Evolutionary conservation across 2,113 vertebrate genomes (phyloP), one percentile per base, ranked within the genome.

Genomic region (Todiramphus saurophagus): DNA sequence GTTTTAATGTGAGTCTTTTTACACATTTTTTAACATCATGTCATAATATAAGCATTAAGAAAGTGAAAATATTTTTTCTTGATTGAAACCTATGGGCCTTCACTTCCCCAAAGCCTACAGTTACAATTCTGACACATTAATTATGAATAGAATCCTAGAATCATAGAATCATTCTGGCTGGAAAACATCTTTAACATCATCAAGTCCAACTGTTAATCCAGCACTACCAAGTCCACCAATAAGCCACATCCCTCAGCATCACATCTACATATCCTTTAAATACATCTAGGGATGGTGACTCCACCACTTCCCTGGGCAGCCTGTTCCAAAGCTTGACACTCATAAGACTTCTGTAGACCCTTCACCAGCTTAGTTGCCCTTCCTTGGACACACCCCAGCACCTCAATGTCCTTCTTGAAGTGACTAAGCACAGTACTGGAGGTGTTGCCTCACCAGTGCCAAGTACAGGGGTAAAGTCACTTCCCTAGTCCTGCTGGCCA

Each of bases 1-100:
- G 33, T 86, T 96, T 96, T 96, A 95, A 93, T 92, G 20, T 67
- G 55, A 80, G 82, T 83, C 31, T 59, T 50, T 79, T 81, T 67
- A 60, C 17, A 76, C 5, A 25, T 77, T 83, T 90, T 88, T 97
- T 79, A 96, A 68, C 25, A 58, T 28, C 58, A 18, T 89, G 73
- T 77, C 73, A 81, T 51, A 91, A 90, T 24, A 83, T 11, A 83
- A 63, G n/a, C 37, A 88, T 80, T 80, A 80, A 80, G 13, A 75
- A 82, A 64, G 33, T 46, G 25, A 82, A 67, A 87, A 43, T 11
- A 19, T 91, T 88, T 79, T 64, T 83, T 88, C 46, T 79, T 79
- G 21, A 58, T 72, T 83, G 41, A 90, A 96, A 79, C 30, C 72
- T 86, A 58, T 37, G 63, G 18, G 19, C 2, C 28, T 89, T 89